phyloP scores from a whole-genome alignment of 2,113 vertebrate species.

The Mastomys coucha region DNA sequence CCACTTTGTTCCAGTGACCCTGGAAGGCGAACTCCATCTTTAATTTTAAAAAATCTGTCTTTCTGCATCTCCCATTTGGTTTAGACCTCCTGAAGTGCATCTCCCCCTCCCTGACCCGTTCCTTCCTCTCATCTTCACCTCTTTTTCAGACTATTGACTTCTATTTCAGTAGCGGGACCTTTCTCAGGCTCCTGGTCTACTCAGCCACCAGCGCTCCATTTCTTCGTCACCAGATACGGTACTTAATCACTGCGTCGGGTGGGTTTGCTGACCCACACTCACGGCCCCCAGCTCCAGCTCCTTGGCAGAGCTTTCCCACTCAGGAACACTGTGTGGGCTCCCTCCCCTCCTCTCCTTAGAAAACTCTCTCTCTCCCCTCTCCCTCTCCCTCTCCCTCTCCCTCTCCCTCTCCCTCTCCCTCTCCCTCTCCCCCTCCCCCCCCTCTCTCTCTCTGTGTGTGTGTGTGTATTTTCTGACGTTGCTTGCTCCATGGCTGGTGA shows the following conservation, averaged over 20 bases:
- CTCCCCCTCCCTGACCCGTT: background rate
- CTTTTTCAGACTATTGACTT: background rate
- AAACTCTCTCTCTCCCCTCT: background rate
- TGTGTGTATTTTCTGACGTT: background rate
- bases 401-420: no score
- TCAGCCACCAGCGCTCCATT: fast-evolving
- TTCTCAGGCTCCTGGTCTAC: background rate
- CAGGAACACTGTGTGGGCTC: background rate
- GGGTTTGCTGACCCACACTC: fast-evolving
- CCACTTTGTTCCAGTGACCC: background rate
- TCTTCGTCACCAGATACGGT: background rate
- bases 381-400: no score
- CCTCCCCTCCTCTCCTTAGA: background rate
- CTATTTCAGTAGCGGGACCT: background rate
- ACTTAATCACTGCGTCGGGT: background rate
- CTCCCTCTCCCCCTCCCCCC: no score
- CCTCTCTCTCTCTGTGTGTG: no score
- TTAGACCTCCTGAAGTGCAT: background rate
- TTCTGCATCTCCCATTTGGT: background rate
- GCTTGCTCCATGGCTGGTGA: background rate
- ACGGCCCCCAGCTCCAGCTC: background rate
- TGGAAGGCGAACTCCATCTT: background rate
- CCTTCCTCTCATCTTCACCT: background rate
- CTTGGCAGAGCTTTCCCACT: background rate
- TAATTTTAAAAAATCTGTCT: background rate